A percentile compares a stretch with the other conserved stretches of the same genome.
phyloP scores from a whole-genome alignment of 2,797 vertebrate genomes.

The Malurus splendens region DNA sequence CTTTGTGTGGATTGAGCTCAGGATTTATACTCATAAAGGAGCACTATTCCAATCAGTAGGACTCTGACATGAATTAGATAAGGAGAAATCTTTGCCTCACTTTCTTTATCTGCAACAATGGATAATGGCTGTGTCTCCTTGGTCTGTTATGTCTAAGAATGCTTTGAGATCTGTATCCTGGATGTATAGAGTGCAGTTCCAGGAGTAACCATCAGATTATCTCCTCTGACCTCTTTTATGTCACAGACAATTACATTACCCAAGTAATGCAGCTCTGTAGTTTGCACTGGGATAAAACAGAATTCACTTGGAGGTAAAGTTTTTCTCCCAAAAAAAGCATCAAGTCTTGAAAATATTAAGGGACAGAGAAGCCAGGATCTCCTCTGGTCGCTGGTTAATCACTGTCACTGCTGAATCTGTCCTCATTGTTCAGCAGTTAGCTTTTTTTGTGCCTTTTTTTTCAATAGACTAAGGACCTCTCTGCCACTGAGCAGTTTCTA shows the following conservation, averaged over 20 bases:
- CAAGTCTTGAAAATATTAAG: background rate
- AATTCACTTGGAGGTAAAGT: background rate
- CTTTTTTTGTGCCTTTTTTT: background rate
- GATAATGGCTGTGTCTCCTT: background rate
- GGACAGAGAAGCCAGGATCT: background rate
- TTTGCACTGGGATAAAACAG: background rate
- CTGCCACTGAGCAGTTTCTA: background rate
- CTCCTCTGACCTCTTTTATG: background rate
- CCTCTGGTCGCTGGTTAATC: background rate
- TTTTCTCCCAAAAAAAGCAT: background rate
- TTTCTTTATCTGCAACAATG: background rate
- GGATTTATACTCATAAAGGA: background rate
- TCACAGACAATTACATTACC: background rate
- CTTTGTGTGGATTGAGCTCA: background rate
- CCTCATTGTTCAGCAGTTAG: background rate
- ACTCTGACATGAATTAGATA: background rate
- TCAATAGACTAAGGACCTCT: background rate
- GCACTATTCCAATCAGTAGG: background rate
- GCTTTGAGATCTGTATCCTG: conserved; percentile 6
- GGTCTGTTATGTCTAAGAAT: background rate
- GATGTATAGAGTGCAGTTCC: background rate
- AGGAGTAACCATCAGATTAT: background rate
- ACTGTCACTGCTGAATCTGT: background rate
- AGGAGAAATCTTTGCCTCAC: background rate
- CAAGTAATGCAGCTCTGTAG: background rate